Percentiles rank a stretch among this genome's conserved stretches.
Evolutionary conservation across 2,113 vertebrate species (phyloP).

Genomic region (Donacobius atricapilla): DNA sequence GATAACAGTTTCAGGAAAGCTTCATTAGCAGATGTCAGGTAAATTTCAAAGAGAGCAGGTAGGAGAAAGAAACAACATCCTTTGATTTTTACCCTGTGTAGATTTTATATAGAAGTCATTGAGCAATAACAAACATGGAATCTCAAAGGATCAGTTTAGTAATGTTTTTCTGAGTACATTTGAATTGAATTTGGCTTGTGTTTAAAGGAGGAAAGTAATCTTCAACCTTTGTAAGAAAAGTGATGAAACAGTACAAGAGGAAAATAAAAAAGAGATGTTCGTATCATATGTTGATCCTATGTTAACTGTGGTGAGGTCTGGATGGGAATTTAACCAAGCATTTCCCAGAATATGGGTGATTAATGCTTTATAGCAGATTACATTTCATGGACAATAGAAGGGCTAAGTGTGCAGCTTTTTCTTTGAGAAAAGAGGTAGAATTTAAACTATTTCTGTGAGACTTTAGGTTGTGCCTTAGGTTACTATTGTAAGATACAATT

Average conservation of each 20-base stretch:
- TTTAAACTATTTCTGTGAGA: not conserved
- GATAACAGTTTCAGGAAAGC: not conserved
- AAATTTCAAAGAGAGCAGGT: not conserved
- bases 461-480: constrained; percentile 19
- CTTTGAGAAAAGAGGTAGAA: not conserved
- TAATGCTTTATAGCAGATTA: not conserved
- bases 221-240: not conserved
- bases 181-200: not conserved
- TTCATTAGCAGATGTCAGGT: not conserved
- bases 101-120: not conserved
- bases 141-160: not conserved
- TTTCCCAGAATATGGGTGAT: not conserved
- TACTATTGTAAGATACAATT: not conserved
- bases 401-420: not conserved
- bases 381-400: not conserved
- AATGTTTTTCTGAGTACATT: not conserved
- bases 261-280: not conserved
- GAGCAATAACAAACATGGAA: not conserved
- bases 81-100: not conserved
- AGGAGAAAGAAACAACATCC: not conserved
- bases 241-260: not conserved
- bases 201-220: not conserved
- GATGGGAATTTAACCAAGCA: not conserved
- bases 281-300: too few relatives aligned
- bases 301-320: not conserved